These are phyloP conservation scores for Macroramphosus scolopax DNA, from an alignment of 2,797 vertebrate genomes.

Conservation along the genomic window DNA sequence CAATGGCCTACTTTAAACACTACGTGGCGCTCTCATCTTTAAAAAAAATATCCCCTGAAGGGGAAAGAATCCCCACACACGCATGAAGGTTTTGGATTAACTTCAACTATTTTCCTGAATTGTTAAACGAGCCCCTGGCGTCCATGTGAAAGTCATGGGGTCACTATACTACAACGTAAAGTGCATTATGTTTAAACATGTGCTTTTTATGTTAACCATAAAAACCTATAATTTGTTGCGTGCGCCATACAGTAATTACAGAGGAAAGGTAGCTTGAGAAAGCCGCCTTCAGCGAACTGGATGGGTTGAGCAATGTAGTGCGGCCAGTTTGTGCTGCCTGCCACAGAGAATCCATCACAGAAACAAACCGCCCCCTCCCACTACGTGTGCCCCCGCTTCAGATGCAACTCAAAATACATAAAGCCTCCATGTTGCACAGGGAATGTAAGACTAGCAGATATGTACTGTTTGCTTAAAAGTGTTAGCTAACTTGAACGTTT, in stretches of 20 bases:
- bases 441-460: constrained; percentile 44
- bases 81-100: constrained; percentile 3
- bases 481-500: constrained; percentile 28
- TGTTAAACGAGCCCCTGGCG: too few relatives aligned
- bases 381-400: constrained; percentile 65
- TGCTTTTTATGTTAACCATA: constrained; percentile 1
- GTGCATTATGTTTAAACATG: not conserved
- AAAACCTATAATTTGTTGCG: constrained; percentile 16
- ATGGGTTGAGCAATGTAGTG: constrained; percentile 33
- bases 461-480: constrained; percentile 34
- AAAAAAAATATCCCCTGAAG: not conserved
- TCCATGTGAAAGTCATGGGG: not conserved
- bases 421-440: constrained; percentile 81
- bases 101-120: constrained; percentile 14
- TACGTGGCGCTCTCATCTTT: constrained; percentile 33
- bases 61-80: not conserved
- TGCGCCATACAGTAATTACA: constrained; percentile 20
- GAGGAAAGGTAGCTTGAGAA: constrained; percentile 5
- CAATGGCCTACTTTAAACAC: not conserved
- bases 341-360: constrained; percentile 58
- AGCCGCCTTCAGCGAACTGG: constrained; percentile 42
- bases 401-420: constrained; percentile 75
- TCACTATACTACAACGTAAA: not conserved
- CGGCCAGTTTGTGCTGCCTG: constrained; percentile 38
- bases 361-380: constrained; percentile 65